These are phyloP conservation scores for Euplexia lucipara DNA, from an alignment of 2,888 invertebrate species.

Conservation along the genomic window DNA sequence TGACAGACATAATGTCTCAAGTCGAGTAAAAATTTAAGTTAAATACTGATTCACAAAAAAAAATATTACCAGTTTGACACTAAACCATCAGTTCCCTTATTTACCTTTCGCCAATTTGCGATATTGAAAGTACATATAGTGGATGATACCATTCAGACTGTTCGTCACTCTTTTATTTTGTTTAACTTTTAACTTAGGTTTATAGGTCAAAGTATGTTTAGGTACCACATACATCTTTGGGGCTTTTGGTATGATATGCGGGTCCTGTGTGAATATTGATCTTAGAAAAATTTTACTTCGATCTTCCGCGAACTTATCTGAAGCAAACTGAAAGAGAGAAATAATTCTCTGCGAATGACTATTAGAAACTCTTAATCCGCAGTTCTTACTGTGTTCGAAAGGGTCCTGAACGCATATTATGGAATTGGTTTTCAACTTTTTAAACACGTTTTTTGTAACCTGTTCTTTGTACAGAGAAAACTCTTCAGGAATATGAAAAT, in stretches of 20 bases:
- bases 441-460: constrained; percentile 62
- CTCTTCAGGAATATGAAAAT: constrained; percentile 67
- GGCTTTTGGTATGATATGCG: constrained; percentile 4
- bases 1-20: too few species aligned
- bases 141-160: too few species aligned
- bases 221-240: too few species aligned
- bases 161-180: too few species aligned
- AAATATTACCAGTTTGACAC: too few species aligned
- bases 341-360: constrained; percentile 63
- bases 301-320: constrained; percentile 63
- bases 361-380: constrained; percentile 73
- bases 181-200: too few species aligned
- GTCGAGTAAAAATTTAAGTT: too few species aligned
- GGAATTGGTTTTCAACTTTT: constrained; percentile 73
- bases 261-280: constrained; percentile 58
- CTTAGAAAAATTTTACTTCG: constrained; percentile 60
- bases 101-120: too few species aligned
- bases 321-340: constrained; percentile 64
- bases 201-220: too few species aligned
- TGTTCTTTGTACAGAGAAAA: constrained; percentile 82
- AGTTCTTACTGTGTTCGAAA: constrained; percentile 90
- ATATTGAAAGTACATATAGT: too few species aligned
- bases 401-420: constrained; percentile 92
- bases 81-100: too few species aligned
- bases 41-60: too few species aligned